Base-by-base conservation (phyloP, 1,140 invertebrate species). In the Coenobita brevimanus region DNA sequence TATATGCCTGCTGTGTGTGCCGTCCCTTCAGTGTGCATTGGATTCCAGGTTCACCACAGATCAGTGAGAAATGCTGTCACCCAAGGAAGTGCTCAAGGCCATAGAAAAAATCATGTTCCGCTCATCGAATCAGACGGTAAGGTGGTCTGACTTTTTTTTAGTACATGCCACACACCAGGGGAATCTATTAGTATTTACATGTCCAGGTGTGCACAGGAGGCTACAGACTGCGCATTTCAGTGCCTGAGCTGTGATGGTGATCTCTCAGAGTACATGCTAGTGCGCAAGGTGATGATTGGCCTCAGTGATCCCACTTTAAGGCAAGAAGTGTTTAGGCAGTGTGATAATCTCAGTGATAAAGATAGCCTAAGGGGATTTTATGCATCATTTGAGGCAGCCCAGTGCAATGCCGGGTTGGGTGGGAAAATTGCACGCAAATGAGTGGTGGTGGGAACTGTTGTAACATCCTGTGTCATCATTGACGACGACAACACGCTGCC, bases 41-140 rank as follows among this genome's bases (percentile, higher is more conserved):
- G n/a, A 67, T 24, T 6, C 64, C 64, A 67, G 64, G 30, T 24
- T n/a, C 64, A 67, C 64, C 8, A 10, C 6, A 6, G 64, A 67
- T n/a, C n/a, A 67, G n/a, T 67, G 64, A 24, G n/a, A n/a, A 8
- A n/a, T n/a, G 6, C 64, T 67, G 30, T 8, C 64, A 67, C n/a
- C n/a, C 6, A 8, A 67, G n/a, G 64, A 6, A 67, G 64, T n/a
- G 8, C 64, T 67, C 17, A 17, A 50, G 6, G 6, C 46, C 46
- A 50, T 50, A 50, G n/a, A n/a, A n/a, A n/a, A n/a, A n/a, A n/a
- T 78, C 2, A 30, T 46, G 75, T 30, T 3, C 2, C 75, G n/a
- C 2, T 41, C 41, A 33, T 43, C 75, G 21, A 78, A 78, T 33
- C 75, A 78, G 75, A 43, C 71, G 41, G 71, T 75, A 6, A 75